Base-by-base conservation (phyloP, 2,888 invertebrate genomes). In the Hofmannophila pseudospretella region DNA sequence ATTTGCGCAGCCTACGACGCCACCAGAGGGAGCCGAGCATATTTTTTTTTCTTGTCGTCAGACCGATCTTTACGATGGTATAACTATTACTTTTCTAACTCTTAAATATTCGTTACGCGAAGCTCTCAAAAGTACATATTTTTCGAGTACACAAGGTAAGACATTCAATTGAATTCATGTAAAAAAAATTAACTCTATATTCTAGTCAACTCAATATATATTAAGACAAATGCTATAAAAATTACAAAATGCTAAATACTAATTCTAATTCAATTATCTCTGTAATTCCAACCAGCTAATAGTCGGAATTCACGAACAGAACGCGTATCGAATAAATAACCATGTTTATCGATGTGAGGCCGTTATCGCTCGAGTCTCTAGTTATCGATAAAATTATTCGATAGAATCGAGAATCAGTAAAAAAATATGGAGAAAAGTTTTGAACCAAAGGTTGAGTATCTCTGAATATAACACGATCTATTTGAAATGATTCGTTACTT, bases 221-320 rank as follows among this genome's bases (percentile, higher is more conserved):
- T 28, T n/a, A 12, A 38, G 22, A 34, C 34, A 20, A 16, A 32
- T 33, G 36, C 38, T 29, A 27, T 32, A 32, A 16, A 9, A 13
- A 10, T 20, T 19, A 4, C 5, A 16, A 1, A 32, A 37, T 9
- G 26, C 8, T 5, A 27, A 27, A 27, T 5, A 11, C 12, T 34
- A 35, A 32, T 22, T 23, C 19, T 7, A 27, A 27, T 27, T 27
- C 27, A 34, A 38, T 40, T 38, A 30, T 16, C 30, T 16, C 13
- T 8, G 7, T 19, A 19, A 30, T 30, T 37, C 27, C 26, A 27
- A 23, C 30, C 27, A 11, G 16, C 37, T 47, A 47, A 45, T 47
- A 38, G 36, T 32, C 36, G 26, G 36, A 26, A 43, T 47, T 30
- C 43, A 43, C 41, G 38, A 39, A 41, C 34, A 9, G n/a, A 12